Percentiles rank a stretch among this genome's conserved stretches.
Evolutionary conservation across 2,797 vertebrate species (phyloP).

Genomic region (Fratercula arctica): DNA sequence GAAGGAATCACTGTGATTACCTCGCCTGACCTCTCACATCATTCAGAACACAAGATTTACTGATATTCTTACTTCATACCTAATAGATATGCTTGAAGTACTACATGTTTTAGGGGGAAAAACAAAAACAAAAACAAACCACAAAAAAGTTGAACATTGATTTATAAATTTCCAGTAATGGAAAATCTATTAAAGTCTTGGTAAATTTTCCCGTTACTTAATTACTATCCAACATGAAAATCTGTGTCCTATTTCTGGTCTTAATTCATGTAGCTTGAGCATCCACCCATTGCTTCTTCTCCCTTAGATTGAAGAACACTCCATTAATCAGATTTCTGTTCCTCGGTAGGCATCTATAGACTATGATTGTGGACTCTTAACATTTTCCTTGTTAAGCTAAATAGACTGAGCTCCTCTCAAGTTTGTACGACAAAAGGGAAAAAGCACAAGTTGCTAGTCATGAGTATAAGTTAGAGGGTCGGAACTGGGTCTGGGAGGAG

Average conservation of each 20-base stretch:
- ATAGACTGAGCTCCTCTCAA: neutral
- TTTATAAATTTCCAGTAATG: neutral
- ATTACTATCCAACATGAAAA: neutral
- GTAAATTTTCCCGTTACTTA: neutral
- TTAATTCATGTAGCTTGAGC: neutral
- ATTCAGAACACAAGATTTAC: neutral
- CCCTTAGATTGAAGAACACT: neutral
- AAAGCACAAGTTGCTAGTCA: neutral
- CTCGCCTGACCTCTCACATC: fast-evolving
- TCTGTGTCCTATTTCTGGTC: neutral
- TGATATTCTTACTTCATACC: neutral
- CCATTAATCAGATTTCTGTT: neutral
- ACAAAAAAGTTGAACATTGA: neutral
- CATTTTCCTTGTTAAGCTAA: neutral
- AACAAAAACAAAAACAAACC: too few relatives aligned
- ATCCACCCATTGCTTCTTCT: neutral
- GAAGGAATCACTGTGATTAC: neutral
- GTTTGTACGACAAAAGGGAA: neutral
- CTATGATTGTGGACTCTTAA: neutral
- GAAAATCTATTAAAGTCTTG: neutral
- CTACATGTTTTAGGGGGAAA: neutral
- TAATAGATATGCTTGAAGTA: neutral
- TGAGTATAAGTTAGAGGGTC: neutral
- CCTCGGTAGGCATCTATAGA: neutral
- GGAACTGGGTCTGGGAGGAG: neutral